Conservation (phyloP, 2,797 vertebrate species). For the Smutsia temminckii region DNA sequence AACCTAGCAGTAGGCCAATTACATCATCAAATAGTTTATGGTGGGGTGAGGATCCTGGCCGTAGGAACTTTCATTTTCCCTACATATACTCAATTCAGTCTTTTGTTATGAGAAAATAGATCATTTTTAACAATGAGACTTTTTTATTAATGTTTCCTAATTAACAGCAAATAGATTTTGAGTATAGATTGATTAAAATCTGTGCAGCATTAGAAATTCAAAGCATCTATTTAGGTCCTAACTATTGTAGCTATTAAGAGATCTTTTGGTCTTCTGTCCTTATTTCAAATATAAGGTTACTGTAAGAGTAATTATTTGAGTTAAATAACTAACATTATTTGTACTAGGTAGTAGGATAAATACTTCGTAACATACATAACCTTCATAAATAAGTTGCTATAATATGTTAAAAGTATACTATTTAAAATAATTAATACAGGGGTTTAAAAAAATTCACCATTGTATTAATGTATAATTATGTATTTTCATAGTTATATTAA, state of each 20-base stretch:
- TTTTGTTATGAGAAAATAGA: background rate
- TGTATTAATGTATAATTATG: background rate
- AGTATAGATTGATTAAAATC: background rate
- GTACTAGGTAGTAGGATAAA: background rate
- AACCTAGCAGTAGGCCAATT: too few relatives aligned
- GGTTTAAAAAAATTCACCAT: background rate
- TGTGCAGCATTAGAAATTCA: background rate
- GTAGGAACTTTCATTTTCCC: too few relatives aligned
- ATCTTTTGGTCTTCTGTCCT: background rate
- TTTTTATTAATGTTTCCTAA: background rate
- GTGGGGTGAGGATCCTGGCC: too few relatives aligned
- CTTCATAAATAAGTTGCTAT: background rate
- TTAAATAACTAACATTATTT: background rate
- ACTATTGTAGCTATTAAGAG: background rate
- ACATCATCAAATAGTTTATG: too few relatives aligned
- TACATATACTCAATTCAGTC: background rate
- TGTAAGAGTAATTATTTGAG: background rate
- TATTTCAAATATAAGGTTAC: background rate
- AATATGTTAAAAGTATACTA: background rate
- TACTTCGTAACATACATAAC: background rate
- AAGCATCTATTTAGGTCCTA: background rate
- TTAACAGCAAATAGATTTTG: background rate
- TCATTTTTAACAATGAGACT: background rate
- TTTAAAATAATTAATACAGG: background rate
- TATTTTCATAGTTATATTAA: background rate